phyloP scores from a whole-genome alignment of 2,888 invertebrate genomes.

The Lasioglossum marginatum region DNA sequence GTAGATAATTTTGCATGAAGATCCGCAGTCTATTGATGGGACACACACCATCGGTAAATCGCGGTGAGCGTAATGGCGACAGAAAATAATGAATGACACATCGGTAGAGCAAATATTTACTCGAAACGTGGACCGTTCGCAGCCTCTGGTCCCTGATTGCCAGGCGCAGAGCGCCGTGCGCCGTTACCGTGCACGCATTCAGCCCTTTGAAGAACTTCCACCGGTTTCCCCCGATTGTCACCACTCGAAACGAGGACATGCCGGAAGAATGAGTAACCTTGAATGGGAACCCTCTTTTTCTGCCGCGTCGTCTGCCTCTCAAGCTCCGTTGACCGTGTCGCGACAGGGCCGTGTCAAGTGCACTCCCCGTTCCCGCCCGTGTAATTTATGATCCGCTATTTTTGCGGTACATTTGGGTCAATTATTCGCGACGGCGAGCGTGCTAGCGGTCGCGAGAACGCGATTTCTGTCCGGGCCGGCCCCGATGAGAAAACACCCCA shows the following conservation, averaged over 20 bases:
- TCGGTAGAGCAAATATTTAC: not conserved
- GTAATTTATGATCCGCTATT: conserved; percentile 76
- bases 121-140: not conserved
- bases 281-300: conserved; percentile 62
- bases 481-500: conserved; percentile 7
- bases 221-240: conserved; percentile 67
- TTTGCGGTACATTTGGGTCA: conserved; percentile 77
- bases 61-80: not conserved
- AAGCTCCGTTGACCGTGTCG: conserved; percentile 51
- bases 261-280: conserved; percentile 71
- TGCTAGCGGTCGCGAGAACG: conserved; percentile 17
- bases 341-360: conserved; percentile 74
- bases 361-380: conserved; percentile 60
- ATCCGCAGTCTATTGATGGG: too few species aligned
- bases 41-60: not conserved
- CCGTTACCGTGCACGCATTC: not conserved
- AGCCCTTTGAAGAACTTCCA: conserved; percentile 22
- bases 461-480: not conserved
- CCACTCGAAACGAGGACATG: conserved; percentile 71
- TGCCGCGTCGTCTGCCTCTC: conserved; percentile 39
- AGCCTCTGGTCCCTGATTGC: not conserved
- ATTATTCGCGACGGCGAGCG: conserved; percentile 64
- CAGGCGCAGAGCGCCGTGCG: not conserved
- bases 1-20: too few species aligned
- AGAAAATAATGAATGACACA: not conserved